These are phyloP conservation scores for Kuschelorhynchus macadamiae DNA, from an alignment of 2,888 invertebrate genomes.

Conservation along the genomic window DNA sequence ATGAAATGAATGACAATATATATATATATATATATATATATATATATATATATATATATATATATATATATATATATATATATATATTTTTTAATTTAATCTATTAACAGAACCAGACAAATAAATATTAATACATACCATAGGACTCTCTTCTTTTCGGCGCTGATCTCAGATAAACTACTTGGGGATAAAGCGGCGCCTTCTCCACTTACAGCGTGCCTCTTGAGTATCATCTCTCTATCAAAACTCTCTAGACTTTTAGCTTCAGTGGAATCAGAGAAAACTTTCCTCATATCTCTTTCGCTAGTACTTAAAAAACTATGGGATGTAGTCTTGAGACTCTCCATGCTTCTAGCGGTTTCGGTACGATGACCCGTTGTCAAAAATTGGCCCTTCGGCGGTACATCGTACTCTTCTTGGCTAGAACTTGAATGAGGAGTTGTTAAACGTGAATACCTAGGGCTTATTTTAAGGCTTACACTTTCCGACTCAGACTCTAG, in stretches of 20 bases:
- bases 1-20: too few species aligned
- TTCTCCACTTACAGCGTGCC: conserved; percentile 76
- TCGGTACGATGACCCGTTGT: conserved; percentile 71
- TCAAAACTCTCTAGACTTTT: conserved; percentile 75
- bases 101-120: too few species aligned
- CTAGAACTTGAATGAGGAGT: conserved; percentile 76
- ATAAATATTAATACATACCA: conserved; percentile 67
- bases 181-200: conserved; percentile 67
- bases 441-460: conserved; percentile 64
- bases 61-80: too few species aligned
- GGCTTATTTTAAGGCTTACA: conserved; percentile 63
- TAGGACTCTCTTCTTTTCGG: conserved; percentile 77
- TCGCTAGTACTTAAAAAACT: conserved; percentile 77
- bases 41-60: too few species aligned
- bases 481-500: conserved; percentile 70
- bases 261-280: conserved; percentile 71
- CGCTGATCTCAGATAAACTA: conserved; percentile 68
- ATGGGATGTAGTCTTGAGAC: conserved; percentile 74
- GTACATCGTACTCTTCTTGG: conserved; percentile 77
- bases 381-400: conserved; percentile 71
- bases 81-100: too few species aligned
- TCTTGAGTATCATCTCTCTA: conserved; percentile 71
- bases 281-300: conserved; percentile 74
- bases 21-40: too few species aligned
- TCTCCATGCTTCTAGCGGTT: conserved; percentile 80